Percentiles rank a stretch among this genome's conserved stretches.
These are phyloP conservation scores for Bilobella aurantiaca DNA, from an alignment of 1,140 invertebrate species.

Conservation along the genomic window DNA sequence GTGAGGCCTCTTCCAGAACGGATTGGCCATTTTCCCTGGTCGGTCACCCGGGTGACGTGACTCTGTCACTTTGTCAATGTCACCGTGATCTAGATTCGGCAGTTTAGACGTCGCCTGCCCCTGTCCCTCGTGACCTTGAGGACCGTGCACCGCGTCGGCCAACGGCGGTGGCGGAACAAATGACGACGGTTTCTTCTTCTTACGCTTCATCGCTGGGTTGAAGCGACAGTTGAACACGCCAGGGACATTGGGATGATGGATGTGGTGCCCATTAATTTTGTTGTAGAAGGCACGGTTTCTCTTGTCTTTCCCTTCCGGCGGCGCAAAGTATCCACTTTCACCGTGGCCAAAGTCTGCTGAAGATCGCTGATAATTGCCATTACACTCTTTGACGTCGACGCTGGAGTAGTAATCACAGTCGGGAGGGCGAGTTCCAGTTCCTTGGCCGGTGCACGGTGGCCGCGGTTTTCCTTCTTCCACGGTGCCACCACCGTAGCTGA, in stretches of 20 bases:
- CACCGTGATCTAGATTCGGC: too few relatives aligned
- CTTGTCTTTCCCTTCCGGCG: neutral
- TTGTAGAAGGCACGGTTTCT: conserved; percentile 14
- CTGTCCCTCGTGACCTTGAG: neutral
- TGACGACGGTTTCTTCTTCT: conserved; percentile 78
- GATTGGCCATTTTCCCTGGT: conserved; percentile 44
- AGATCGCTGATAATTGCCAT: neutral
- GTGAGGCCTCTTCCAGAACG: conserved; percentile 68
- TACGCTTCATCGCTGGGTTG: conserved; percentile 63
- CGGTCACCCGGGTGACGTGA: neutral
- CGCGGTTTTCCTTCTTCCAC: neutral
- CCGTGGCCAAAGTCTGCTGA: too few relatives aligned
- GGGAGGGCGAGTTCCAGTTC: too few relatives aligned
- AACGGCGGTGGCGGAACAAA: conserved; percentile 64
- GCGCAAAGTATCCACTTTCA: too few relatives aligned
- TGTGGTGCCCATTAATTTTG: conserved; percentile 29
- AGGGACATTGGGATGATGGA: conserved; percentile 47
- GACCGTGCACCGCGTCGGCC: conserved; percentile 34
- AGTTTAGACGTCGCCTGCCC: too few relatives aligned
- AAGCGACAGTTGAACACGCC: conserved; percentile 83
- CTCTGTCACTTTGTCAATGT: too few relatives aligned
- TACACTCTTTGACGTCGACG: neutral
- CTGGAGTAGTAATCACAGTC: conserved; percentile 7
- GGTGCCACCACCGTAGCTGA: conserved; percentile 35
- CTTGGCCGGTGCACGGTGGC: too few relatives aligned